phyloP scores from a whole-genome alignment of 2,888 invertebrate genomes.

The Actias luna region DNA sequence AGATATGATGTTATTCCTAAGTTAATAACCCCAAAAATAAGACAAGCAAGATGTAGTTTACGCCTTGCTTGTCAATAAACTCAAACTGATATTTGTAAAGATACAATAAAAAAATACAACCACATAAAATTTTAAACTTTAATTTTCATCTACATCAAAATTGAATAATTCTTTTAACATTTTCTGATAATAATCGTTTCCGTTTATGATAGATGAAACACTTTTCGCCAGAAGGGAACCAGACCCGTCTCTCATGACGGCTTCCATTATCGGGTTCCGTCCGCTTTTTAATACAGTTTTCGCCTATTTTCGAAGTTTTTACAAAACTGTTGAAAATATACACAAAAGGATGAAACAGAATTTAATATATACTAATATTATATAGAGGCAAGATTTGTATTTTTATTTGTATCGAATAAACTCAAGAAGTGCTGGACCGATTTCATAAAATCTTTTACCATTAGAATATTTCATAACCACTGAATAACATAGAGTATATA shows the following conservation, averaged over 20 bases:
- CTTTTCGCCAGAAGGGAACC: slow-evolving; percentile 40
- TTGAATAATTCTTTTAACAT: slow-evolving; percentile 21
- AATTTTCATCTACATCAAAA: slow-evolving; percentile 32
- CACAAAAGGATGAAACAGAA: not conserved
- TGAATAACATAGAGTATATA: no score
- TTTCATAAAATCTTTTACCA: no score
- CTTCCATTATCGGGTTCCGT: slow-evolving; percentile 33
- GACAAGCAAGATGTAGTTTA: no score
- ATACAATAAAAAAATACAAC: slow-evolving; percentile 1
- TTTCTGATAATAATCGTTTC: slow-evolving; percentile 29
- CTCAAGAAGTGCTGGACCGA: no score
- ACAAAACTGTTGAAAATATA: slow-evolving; percentile 34
- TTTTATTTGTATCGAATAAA: no score
- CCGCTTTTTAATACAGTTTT: slow-evolving; percentile 34
- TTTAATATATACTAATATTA: no score
- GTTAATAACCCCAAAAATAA: no score
- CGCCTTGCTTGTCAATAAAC: no score
- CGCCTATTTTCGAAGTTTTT: slow-evolving; percentile 33
- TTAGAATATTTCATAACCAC: no score
- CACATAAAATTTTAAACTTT: slow-evolving; percentile 11
- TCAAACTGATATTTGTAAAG: no score
- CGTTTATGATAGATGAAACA: slow-evolving; percentile 30
- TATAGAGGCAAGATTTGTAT: no score
- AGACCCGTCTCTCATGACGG: slow-evolving; percentile 28
- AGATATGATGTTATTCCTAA: no score